A percentile compares a stretch with the other conserved stretches of the same genome.
Evolutionary conservation across 2,888 invertebrate species (phyloP).

Genomic region (Ecliptopera silaceata): DNA sequence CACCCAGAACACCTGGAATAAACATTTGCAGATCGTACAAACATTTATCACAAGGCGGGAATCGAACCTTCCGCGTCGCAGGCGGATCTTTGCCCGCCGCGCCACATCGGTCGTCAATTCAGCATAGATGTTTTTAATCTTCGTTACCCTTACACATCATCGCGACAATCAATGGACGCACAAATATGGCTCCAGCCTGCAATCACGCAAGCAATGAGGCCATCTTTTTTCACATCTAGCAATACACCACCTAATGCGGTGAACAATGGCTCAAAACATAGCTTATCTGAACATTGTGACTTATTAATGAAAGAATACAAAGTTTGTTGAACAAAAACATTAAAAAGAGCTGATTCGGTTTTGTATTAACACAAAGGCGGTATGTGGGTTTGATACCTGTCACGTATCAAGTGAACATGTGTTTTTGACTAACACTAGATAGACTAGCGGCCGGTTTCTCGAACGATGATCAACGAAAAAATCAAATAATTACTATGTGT

Average conservation of each 20-base stretch:
- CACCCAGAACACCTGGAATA: too few relatives aligned
- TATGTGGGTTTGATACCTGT: neutral
- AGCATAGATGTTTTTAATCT: neutral
- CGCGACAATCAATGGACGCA: neutral
- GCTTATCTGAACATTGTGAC: conserved; percentile 34
- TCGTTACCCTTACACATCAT: neutral
- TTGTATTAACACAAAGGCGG: neutral
- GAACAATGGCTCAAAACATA: conserved; percentile 39
- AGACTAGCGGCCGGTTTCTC: too few relatives aligned
- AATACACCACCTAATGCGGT: conserved; percentile 29
- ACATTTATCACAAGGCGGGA: too few relatives aligned
- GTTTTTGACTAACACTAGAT: too few relatives aligned
- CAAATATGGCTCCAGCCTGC: neutral
- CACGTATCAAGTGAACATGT: neutral
- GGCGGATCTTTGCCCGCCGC: too few relatives aligned
- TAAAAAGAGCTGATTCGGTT: neutral
- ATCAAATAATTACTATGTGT: too few relatives aligned
- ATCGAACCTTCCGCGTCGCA: too few relatives aligned
- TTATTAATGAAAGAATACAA: conserved; percentile 24
- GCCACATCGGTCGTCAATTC: too few relatives aligned
- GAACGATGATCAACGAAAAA: too few relatives aligned
- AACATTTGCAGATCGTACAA: too few relatives aligned
- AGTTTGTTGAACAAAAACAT: conserved; percentile 18
- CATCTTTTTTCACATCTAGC: conserved; percentile 33
- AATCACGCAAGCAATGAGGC: neutral